phyloP scores from a whole-genome alignment of 2,113 vertebrate species.

The Catagonus wagneri region DNA sequence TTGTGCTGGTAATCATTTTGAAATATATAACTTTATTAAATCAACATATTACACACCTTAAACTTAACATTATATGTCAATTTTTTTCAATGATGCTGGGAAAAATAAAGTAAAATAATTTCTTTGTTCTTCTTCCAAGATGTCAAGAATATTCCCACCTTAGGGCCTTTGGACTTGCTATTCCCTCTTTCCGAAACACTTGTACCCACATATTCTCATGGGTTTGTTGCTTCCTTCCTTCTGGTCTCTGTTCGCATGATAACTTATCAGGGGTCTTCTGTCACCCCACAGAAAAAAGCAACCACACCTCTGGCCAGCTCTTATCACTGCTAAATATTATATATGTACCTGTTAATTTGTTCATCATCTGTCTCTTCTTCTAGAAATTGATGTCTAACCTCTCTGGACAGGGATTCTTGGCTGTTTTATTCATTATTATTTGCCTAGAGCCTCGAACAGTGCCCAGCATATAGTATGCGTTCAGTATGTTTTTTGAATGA shows the following conservation, averaged over 20 bases:
- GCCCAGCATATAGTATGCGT: not conserved
- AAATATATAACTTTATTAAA: not conserved
- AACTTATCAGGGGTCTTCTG: not conserved
- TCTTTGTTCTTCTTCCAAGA: not conserved
- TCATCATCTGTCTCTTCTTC: not conserved
- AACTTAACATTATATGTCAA: not conserved
- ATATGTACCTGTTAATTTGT: not conserved
- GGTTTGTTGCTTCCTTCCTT: not conserved
- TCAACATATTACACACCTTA: not conserved
- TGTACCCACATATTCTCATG: not conserved
- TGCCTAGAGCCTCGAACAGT: not conserved
- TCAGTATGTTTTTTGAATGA: not conserved
- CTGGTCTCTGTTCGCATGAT: not conserved
- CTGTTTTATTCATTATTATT: not conserved
- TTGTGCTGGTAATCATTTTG: not conserved
- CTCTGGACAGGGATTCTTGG: not conserved
- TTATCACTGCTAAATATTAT: not conserved
- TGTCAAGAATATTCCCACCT: not conserved
- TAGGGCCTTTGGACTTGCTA: not conserved
- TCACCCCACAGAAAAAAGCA: not conserved
- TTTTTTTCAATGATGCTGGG: not conserved
- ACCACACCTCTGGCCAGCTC: not conserved
- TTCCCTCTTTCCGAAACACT: not conserved
- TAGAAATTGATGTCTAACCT: not conserved
- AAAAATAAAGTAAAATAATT: not conserved